phyloP scores from a whole-genome alignment of 2,888 invertebrate species.

The Ophonus ardosiacus region DNA sequence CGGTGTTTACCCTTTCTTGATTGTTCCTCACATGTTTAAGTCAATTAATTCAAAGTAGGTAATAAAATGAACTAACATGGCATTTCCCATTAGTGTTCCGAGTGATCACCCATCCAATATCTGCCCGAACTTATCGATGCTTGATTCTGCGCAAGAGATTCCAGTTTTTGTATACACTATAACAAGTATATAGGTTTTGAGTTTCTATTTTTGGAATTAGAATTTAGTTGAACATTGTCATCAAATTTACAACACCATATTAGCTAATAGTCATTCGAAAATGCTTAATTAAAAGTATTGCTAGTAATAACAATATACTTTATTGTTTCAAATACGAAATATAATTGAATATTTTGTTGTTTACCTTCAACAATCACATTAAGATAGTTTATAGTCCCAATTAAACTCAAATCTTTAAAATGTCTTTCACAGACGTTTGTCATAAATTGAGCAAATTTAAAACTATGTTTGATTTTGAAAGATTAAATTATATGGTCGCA shows the following conservation, averaged over 20 bases:
- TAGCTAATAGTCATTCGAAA: no score
- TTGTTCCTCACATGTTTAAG: no score
- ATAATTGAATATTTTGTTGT: not conserved
- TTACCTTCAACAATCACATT: not conserved
- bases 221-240: not conserved
- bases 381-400: not conserved
- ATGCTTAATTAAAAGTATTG: not conserved
- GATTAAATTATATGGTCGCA: no score
- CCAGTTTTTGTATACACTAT: no score
- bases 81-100: no score
- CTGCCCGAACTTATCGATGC: no score
- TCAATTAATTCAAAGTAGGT: no score
- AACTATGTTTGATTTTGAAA: not conserved
- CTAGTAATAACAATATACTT: not conserved
- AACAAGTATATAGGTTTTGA: no score
- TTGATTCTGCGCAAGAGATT: no score
- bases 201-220: not conserved
- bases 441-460: not conserved
- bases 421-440: not conserved
- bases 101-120: no score
- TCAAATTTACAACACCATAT: not conserved
- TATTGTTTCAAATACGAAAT: not conserved
- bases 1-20: no score
- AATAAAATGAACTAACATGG: no score
- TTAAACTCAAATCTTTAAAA: not conserved